phyloP scores from a whole-genome alignment of 2,888 invertebrate genomes.

The Chymomyza procnemis region DNA sequence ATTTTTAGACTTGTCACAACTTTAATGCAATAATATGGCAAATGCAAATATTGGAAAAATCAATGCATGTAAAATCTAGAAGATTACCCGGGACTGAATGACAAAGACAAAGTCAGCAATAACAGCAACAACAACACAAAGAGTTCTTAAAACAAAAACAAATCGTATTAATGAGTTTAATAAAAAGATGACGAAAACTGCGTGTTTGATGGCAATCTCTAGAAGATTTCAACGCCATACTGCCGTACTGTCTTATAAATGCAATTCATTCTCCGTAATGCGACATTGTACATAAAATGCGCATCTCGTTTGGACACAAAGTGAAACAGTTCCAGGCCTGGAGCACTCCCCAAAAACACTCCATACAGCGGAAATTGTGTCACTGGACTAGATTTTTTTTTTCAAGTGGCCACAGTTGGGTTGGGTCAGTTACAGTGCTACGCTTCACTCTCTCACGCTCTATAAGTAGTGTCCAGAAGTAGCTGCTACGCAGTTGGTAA shows the following conservation, averaged over 20 bases:
- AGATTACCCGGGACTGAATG: not conserved
- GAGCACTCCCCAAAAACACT: not conserved
- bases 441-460: not conserved
- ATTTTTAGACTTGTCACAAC: not conserved
- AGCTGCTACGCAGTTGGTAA: too few relatives aligned
- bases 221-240: not conserved
- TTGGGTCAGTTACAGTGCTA: not conserved
- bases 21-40: too few relatives aligned
- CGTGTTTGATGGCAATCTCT: not conserved
- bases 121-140: not conserved
- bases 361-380: not conserved
- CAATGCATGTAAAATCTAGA: not conserved
- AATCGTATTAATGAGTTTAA: not conserved
- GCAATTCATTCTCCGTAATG: not conserved
- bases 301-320: not conserved
- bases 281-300: not conserved
- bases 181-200: not conserved
- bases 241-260: not conserved
- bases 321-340: not conserved
- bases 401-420: too few relatives aligned
- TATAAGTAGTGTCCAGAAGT: not conserved
- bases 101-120: not conserved
- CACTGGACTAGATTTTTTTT: too few relatives aligned
- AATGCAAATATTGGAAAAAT: too few relatives aligned
- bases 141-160: not conserved